These are phyloP conservation scores for Venturia canescens DNA, from an alignment of 1,140 invertebrate species.

Conservation along the genomic window DNA sequence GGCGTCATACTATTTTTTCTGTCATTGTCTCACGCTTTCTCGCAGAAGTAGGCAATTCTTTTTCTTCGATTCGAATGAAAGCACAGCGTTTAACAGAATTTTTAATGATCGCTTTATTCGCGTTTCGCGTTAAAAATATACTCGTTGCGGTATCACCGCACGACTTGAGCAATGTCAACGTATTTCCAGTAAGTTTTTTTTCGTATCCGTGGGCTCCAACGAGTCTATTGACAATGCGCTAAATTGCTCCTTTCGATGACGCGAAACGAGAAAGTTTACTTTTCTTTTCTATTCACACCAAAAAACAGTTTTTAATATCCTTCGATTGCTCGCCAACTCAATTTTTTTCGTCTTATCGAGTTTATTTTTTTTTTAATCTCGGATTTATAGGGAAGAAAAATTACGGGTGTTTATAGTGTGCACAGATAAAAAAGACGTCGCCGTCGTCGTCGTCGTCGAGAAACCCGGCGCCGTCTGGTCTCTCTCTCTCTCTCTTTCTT, in stretches of 20 bases:
- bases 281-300: not conserved
- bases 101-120: no score
- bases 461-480: constrained; percentile 8
- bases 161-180: no score
- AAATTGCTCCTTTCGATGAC: not conserved
- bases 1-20: not conserved
- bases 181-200: no score
- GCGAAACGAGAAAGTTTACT: not conserved
- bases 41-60: not conserved
- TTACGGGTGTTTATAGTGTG: no score
- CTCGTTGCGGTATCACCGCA: no score
- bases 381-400: not conserved
- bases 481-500: not conserved
- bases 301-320: not conserved
- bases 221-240: not conserved
- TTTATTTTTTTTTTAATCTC: not conserved
- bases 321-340: not conserved
- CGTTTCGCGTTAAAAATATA: no score
- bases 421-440: not conserved
- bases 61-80: no score
- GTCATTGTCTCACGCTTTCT: not conserved
- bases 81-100: no score
- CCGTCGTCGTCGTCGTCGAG: not conserved
- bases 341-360: not conserved
- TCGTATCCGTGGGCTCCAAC: not conserved